Conservation (phyloP, 2,888 invertebrate species). For the Seira ritae region DNA sequence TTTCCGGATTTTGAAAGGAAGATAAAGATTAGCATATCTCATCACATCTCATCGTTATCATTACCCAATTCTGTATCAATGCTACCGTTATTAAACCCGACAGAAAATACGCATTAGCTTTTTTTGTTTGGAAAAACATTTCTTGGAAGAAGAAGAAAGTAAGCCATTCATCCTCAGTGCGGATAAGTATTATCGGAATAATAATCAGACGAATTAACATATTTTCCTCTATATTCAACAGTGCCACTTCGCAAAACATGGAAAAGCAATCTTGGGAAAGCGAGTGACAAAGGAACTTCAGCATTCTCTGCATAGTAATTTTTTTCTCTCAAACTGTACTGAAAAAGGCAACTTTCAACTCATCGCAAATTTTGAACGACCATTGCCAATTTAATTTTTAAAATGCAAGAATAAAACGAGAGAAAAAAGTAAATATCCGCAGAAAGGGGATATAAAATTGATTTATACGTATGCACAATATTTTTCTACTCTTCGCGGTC, state of each 20-base stretch:
- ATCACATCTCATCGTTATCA: not conserved
- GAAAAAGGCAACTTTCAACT: not conserved
- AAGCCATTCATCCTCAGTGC: not conserved
- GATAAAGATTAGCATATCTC: not conserved
- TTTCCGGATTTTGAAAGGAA: not conserved
- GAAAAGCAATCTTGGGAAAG: not conserved
- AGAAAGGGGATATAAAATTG: slow-evolving; percentile 25
- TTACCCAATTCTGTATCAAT: too few relatives aligned
- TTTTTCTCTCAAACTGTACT: not conserved
- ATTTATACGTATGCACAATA: not conserved
- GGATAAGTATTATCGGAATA: not conserved
- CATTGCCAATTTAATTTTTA: not conserved
- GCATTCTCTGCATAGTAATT: not conserved
- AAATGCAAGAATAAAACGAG: not conserved
- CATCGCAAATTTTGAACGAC: not conserved
- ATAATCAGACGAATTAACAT: not conserved
- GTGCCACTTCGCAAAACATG: not conserved
- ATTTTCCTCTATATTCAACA: not conserved
- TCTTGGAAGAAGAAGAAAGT: not conserved
- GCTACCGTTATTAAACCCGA: not conserved
- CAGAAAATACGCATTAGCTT: not conserved
- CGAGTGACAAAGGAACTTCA: not conserved
- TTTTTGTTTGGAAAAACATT: not conserved
- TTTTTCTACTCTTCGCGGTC: slow-evolving; percentile 12
- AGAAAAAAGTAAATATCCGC: not conserved